Base-by-base conservation (phyloP, 2,888 invertebrate genomes). In the Tachina grossa region DNA sequence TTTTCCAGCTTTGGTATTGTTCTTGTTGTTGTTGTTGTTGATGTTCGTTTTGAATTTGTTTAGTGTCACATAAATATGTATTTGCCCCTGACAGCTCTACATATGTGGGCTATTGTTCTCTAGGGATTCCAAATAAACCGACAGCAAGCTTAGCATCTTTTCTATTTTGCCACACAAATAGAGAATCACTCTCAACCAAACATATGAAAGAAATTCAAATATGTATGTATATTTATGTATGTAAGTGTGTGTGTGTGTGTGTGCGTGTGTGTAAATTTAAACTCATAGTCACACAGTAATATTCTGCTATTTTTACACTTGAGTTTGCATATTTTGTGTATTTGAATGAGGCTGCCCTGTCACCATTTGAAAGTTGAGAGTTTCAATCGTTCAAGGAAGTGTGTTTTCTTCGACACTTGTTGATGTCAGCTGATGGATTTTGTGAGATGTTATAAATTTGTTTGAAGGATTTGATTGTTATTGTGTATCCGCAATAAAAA, bases 1-100 rank as follows among this genome's bases (percentile, higher is more conserved):
- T 61, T 47, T 31, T 69, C 14, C 31, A 31, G 6, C 6, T 31
- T 51, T 79, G 41, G 43, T 57, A 14, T 9, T 45, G 41, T 76
- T 43, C 39, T 41, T 47, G 55, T 71, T 71, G 63, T 63, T 71
- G 63, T 63, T 45, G n/a, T 61, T 68, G 43, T 55, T 47, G 9
- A 31, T 31, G 63, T 63, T 68, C 19, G 43, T 47, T 65, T 78
- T 74, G 55, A 43, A 85, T 85, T 81, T 81, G 84, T 78, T 81
- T 74, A 74, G 81, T 85, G 84, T 77, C 84, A 85, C 77, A 85
- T 78, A 81, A 84, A 84, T 77, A 77, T 59, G 66, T 78, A 85
- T 77, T 77, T 81, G 77, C 66, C 61, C 71, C 76, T 78, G 84
- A 81, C 84, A 81, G 77, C 59, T 77, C 14, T 47, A 41, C 47